Evolutionary conservation across 1,140 invertebrate species (phyloP).

Genomic region (Polyergus mexicanus): DNA sequence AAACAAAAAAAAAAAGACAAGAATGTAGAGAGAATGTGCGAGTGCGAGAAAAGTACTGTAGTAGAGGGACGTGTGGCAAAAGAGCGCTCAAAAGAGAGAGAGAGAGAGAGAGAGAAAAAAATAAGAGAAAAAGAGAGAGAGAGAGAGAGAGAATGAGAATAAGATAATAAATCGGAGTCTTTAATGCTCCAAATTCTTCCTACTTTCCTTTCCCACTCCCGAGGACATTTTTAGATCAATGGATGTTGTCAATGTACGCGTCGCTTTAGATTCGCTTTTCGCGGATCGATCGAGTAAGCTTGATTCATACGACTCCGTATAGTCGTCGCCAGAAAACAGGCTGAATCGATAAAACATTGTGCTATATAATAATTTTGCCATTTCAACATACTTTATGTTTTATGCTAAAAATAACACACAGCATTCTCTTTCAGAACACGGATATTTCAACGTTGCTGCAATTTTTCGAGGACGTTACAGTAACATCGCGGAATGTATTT

Average conservation of each 20-base stretch:
- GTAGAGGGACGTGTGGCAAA: background rate
- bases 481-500: no score
- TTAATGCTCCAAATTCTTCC: slow-evolving; percentile 69
- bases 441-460: no score
- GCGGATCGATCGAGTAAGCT: slow-evolving; percentile 28
- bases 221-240: slow-evolving; percentile 74
- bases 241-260: slow-evolving; percentile 75
- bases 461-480: no score
- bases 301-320: background rate
- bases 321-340: background rate
- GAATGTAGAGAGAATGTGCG: slow-evolving; percentile 56
- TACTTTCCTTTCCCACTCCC: slow-evolving; percentile 72
- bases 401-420: no score
- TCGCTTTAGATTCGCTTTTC: slow-evolving; percentile 66
- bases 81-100: background rate
- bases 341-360: background rate
- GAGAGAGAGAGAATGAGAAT: slow-evolving; percentile 32
- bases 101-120: background rate
- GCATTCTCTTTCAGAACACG: no score
- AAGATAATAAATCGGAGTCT: slow-evolving; percentile 63
- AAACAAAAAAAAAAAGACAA: slow-evolving; percentile 70
- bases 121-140: background rate
- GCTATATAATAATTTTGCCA: background rate
- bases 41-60: slow-evolving; percentile 3
- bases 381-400: slow-evolving; percentile 15